These are phyloP conservation scores for Aplocera efformata DNA, from an alignment of 2,888 invertebrate genomes.

Conservation along the genomic window DNA sequence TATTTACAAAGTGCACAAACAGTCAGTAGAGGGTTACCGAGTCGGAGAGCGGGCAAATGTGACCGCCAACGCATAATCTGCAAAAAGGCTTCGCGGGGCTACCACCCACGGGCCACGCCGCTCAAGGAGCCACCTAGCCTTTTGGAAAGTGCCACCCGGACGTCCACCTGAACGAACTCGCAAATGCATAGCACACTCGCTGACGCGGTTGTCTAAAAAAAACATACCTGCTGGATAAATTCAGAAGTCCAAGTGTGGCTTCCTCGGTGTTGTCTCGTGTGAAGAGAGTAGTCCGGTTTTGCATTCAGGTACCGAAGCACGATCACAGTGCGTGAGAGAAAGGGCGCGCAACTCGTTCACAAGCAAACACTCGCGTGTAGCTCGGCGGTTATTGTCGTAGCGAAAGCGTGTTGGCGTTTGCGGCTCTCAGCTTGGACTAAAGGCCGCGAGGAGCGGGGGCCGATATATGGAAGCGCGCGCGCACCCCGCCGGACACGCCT, in stretches of 20 bases:
- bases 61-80: conserved; percentile 51
- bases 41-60: conserved; percentile 35
- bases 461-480: conserved; percentile 60
- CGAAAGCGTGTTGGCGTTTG: conserved; percentile 65
- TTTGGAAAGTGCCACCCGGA: conserved; percentile 56
- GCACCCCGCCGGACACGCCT: conserved; percentile 49
- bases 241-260: conserved; percentile 54
- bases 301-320: conserved; percentile 76
- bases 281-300: conserved; percentile 74
- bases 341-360: conserved; percentile 71
- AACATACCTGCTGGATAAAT: conserved; percentile 57
- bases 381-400: conserved; percentile 63
- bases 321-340: conserved; percentile 77
- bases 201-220: conserved; percentile 41
- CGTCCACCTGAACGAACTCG: conserved; percentile 48
- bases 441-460: conserved; percentile 77
- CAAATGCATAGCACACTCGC: conserved; percentile 54
- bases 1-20: conserved; percentile 58
- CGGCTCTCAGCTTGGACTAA: conserved; percentile 68
- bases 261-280: conserved; percentile 57
- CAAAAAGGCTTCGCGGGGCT: conserved; percentile 37
- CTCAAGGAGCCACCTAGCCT: conserved; percentile 45
- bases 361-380: conserved; percentile 67
- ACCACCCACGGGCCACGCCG: conserved; percentile 33
- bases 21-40: conserved; percentile 34